A percentile compares a stretch with the other conserved stretches of the same genome.
Evolutionary conservation across 2,113 vertebrate species (phyloP).

Genomic region (Gobio gobio): DNA sequence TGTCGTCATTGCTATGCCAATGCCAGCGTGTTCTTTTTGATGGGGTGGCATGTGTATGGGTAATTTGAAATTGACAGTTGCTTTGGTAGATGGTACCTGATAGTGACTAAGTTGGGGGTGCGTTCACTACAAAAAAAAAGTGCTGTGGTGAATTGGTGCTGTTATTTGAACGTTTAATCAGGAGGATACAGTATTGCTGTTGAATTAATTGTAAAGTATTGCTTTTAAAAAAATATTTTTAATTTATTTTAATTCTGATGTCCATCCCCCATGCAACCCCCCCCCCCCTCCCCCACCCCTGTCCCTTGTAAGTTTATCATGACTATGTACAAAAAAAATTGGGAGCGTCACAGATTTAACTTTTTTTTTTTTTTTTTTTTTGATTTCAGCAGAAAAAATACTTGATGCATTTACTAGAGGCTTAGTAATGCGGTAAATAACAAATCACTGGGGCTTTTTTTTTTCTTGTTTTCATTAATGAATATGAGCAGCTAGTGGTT

Average conservation of each 20-base stretch:
- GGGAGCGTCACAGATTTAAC: slow-evolving; percentile 74
- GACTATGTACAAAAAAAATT: slow-evolving; percentile 77
- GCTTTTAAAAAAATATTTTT: slow-evolving; percentile 65
- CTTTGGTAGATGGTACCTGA: slow-evolving; percentile 13
- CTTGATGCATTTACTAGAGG: slow-evolving; percentile 76
- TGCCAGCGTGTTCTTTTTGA: neutral
- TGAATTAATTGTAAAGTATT: slow-evolving; percentile 77
- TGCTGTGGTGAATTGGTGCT: slow-evolving; percentile 53
- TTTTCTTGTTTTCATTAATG: slow-evolving; percentile 66
- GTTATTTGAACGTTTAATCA: slow-evolving; percentile 57
- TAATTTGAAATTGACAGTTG: slow-evolving; percentile 1
- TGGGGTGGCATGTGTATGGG: neutral
- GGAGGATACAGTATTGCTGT: slow-evolving; percentile 74
- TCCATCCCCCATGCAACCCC: slow-evolving; percentile 69
- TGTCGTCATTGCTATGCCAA: slow-evolving; percentile 5
- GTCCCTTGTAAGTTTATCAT: slow-evolving; percentile 65
- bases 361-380: slow-evolving; percentile 69
- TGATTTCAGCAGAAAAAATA: slow-evolving; percentile 73
- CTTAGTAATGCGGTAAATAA: slow-evolving; percentile 77
- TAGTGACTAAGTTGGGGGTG: slow-evolving; percentile 10
- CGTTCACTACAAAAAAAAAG: slow-evolving; percentile 10
- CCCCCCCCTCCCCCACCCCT: slow-evolving; percentile 12
- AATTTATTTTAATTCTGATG: slow-evolving; percentile 78
- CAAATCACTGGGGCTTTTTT: slow-evolving; percentile 75
- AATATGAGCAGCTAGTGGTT: slow-evolving; percentile 80